These are phyloP conservation scores for Notothenia rossii DNA, from an alignment of 2,113 vertebrate species.

Conservation along the genomic window DNA sequence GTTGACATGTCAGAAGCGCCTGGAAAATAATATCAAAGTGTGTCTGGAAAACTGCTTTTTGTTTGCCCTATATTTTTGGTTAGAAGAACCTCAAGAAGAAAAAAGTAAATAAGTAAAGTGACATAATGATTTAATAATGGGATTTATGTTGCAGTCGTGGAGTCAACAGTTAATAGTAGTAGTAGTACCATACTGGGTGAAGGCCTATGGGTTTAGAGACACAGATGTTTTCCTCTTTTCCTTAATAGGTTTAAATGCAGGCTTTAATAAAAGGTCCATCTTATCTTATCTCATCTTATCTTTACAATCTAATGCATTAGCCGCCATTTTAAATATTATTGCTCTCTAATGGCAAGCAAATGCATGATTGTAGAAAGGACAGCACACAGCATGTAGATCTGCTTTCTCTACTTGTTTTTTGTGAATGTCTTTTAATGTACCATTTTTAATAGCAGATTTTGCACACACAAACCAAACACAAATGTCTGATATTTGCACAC, in stretches of 20 bases:
- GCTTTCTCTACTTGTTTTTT: too few species aligned
- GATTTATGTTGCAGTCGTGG: not conserved
- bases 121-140: not conserved
- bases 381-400: too few species aligned
- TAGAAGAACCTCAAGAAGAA: not conserved
- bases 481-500: not conserved
- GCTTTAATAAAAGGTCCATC: too few species aligned
- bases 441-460: not conserved
- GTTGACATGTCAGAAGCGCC: rapidly evolving
- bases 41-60: not conserved
- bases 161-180: not conserved
- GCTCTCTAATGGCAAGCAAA: not conserved
- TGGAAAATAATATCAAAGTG: not conserved
- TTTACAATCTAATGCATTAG: not conserved
- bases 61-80: not conserved
- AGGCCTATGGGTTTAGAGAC: not conserved
- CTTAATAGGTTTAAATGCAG: not conserved
- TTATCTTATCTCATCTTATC: too few species aligned
- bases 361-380: not conserved
- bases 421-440: not conserved
- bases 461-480: not conserved
- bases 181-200: not conserved
- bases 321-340: not conserved
- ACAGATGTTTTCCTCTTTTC: not conserved
- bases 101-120: not conserved